phyloP scores from a whole-genome alignment of 2,888 invertebrate species.

The Hyposoter dolosus region DNA sequence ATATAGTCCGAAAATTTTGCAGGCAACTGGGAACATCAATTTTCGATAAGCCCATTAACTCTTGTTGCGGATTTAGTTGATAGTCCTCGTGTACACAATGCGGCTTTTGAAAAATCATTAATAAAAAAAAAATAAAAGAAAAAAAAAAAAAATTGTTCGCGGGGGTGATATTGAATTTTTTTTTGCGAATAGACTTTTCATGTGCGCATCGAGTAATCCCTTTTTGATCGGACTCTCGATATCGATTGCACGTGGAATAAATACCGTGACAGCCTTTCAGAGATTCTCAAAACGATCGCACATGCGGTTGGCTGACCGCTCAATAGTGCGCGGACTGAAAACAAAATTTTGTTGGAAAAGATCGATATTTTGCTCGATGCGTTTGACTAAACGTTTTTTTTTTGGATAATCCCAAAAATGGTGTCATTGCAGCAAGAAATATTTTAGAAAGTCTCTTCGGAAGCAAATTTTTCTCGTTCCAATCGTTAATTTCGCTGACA shows the following conservation, averaged over 20 bases:
- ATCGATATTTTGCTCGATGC: too few species aligned
- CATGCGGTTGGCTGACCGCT: too few species aligned
- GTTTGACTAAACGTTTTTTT: too few species aligned
- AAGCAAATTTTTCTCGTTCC: too few species aligned
- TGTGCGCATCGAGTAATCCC: conserved; percentile 10
- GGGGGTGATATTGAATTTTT: conserved; percentile 18
- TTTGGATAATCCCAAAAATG: too few species aligned
- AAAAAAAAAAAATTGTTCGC: not conserved
- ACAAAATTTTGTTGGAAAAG: too few species aligned
- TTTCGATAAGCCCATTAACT: conserved; percentile 82
- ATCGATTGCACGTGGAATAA: not conserved
- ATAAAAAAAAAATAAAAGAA: not conserved
- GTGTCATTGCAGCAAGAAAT: too few species aligned
- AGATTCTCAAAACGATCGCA: not conserved
- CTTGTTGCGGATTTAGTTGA: conserved; percentile 60
- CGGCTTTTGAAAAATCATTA: conserved; percentile 35
- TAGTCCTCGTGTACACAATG: conserved; percentile 9
- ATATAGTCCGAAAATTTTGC: conserved; percentile 6
- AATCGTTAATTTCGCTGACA: too few species aligned
- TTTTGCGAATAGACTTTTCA: not conserved
- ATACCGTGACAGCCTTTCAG: not conserved
- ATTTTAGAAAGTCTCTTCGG: too few species aligned
- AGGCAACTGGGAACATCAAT: conserved; percentile 78
- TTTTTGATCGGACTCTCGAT: not conserved
- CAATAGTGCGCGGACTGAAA: too few species aligned